A percentile compares a stretch with the other conserved stretches of the same genome.
These are phyloP conservation scores for Propsilocerus akamusi DNA, from an alignment of 1,140 invertebrate genomes.

Conservation along the genomic window DNA sequence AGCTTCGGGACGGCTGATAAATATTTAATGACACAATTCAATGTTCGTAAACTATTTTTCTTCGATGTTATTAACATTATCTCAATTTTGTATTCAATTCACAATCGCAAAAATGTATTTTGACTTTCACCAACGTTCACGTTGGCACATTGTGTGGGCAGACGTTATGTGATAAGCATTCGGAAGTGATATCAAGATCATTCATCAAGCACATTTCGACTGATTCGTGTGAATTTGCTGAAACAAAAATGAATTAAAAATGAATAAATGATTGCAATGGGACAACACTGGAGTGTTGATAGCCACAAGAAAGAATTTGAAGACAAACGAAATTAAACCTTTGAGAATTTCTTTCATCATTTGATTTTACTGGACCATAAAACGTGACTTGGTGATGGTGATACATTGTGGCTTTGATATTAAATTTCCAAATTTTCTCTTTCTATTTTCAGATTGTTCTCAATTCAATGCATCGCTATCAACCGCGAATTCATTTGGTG, in stretches of 20 bases:
- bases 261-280: background rate
- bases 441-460: slow-evolving; percentile 64
- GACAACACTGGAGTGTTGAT: background rate
- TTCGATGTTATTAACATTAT: too few relatives aligned
- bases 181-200: background rate
- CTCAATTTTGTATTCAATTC: slow-evolving; percentile 1
- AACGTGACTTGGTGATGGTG: too few relatives aligned
- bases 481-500: slow-evolving; percentile 86
- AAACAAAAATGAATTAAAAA: background rate
- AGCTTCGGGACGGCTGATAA: too few relatives aligned
- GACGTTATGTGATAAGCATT: background rate
- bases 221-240: slow-evolving; percentile 1
- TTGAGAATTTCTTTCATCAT: background rate
- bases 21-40: too few relatives aligned
- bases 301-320: background rate
- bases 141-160: too few relatives aligned
- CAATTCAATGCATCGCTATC: slow-evolving; percentile 98
- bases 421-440: background rate
- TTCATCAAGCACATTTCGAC: background rate
- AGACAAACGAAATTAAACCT: background rate
- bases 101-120: background rate
- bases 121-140: too few relatives aligned
- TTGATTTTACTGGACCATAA: too few relatives aligned
- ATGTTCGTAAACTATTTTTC: too few relatives aligned
- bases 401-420: too few relatives aligned